Conservation (phyloP, 2,797 vertebrate species). For the Poecilia velifera region DNA sequence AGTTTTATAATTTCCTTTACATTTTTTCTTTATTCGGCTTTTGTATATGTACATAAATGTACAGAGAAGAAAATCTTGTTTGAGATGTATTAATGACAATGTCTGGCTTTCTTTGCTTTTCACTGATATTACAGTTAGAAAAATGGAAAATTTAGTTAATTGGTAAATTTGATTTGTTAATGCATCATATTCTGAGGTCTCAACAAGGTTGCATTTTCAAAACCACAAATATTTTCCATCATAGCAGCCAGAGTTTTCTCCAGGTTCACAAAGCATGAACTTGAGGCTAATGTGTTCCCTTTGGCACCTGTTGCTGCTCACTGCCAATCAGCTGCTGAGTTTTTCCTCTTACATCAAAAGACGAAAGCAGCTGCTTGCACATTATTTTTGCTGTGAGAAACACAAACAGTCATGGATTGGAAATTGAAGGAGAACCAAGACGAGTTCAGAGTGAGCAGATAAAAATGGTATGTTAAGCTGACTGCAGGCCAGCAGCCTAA, state of each 20-base stretch:
- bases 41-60: background rate
- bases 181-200: background rate
- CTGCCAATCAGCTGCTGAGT: background rate
- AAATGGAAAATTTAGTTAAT: background rate
- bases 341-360: background rate
- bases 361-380: background rate
- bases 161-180: background rate
- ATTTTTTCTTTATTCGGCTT: background rate
- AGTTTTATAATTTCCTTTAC: background rate
- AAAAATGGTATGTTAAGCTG: background rate
- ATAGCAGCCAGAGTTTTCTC: background rate
- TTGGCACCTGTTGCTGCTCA: background rate
- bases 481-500: background rate
- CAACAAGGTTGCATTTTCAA: background rate
- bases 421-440: background rate
- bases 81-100: background rate
- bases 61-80: background rate
- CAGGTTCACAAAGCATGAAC: background rate
- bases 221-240: background rate
- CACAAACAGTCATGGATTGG: background rate
- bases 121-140: background rate
- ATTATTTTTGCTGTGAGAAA: background rate
- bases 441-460: background rate
- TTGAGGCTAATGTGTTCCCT: background rate
- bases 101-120: background rate